Percentiles rank a stretch among this genome's conserved stretches.
Conservation (phyloP, 2,888 invertebrate genomes). For the Metalampra italica region DNA sequence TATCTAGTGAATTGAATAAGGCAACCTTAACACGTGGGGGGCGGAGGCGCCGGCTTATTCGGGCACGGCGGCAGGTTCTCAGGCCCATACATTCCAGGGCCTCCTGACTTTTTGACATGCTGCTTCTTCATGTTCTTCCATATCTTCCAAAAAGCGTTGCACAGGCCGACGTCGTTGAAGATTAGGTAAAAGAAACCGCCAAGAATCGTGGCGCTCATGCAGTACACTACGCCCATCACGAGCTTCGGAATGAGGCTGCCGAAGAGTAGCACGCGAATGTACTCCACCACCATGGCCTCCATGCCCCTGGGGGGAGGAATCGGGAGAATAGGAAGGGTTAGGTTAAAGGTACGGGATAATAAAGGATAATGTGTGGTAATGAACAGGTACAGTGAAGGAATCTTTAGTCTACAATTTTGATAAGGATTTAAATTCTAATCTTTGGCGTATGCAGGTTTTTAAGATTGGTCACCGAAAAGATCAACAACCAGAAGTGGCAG, state of each 20-base stretch:
- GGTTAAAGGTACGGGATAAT: background rate
- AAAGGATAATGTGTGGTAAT: background rate
- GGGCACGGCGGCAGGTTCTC: background rate
- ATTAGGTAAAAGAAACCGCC: slow-evolving; percentile 88
- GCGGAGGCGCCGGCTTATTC: background rate
- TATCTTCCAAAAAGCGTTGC: slow-evolving; percentile 81
- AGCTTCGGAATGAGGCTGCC: slow-evolving; percentile 85
- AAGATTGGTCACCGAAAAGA: too few relatives aligned
- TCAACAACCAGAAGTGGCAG: too few relatives aligned
- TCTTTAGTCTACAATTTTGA: too few relatives aligned
- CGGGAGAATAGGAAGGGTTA: slow-evolving; percentile 7
- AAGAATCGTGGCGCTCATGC: slow-evolving; percentile 81
- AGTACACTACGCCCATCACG: slow-evolving; percentile 79
- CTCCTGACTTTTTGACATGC: slow-evolving; percentile 5
- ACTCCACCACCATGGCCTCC: slow-evolving; percentile 88
- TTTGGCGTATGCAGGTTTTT: too few relatives aligned
- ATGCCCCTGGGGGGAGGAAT: slow-evolving; percentile 82
- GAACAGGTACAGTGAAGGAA: background rate
- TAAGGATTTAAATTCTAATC: too few relatives aligned
- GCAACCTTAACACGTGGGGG: background rate
- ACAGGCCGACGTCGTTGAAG: slow-evolving; percentile 88
- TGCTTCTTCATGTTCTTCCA: slow-evolving; percentile 78
- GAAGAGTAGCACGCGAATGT: slow-evolving; percentile 84
- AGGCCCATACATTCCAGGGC: background rate
- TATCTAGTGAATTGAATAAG: too few relatives aligned